These are phyloP conservation scores for Plecotus auritus DNA, from an alignment of 2,113 vertebrate species.

Conservation along the genomic window DNA sequence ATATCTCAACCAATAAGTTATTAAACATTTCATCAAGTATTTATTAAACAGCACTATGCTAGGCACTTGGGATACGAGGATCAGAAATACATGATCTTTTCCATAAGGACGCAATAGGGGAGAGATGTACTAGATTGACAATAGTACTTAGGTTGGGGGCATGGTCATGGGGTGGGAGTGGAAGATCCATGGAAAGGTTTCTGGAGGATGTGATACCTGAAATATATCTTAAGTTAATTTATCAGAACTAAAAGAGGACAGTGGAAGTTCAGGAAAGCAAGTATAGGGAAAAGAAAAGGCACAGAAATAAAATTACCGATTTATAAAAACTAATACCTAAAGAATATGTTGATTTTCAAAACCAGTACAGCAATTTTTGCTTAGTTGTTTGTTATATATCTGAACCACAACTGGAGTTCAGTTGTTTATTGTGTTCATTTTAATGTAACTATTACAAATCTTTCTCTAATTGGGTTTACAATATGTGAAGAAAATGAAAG, in stretches of 20 bases:
- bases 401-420: not conserved
- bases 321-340: not conserved
- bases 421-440: not conserved
- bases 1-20: not conserved
- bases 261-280: not conserved
- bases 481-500: not conserved
- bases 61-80: not conserved
- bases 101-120: not conserved
- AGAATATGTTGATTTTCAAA: not conserved
- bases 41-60: not conserved
- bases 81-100: not conserved
- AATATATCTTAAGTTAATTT: conserved; percentile 12
- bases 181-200: not conserved
- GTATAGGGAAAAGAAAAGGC: not conserved
- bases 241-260: not conserved
- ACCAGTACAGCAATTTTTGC: not conserved
- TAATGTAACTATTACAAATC: not conserved
- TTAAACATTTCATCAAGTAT: not conserved
- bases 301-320: not conserved
- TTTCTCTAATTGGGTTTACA: not conserved
- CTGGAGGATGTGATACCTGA: not conserved
- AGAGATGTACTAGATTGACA: not conserved
- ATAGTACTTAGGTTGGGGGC: not conserved
- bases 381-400: not conserved
- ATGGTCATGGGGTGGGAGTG: not conserved